A percentile compares a stretch with the other conserved stretches of the same genome.
These are phyloP conservation scores for Apostichopus japonicus DNA, from an alignment of 35 echinoderm and acorn worm genomes.

Conservation along the genomic window DNA sequence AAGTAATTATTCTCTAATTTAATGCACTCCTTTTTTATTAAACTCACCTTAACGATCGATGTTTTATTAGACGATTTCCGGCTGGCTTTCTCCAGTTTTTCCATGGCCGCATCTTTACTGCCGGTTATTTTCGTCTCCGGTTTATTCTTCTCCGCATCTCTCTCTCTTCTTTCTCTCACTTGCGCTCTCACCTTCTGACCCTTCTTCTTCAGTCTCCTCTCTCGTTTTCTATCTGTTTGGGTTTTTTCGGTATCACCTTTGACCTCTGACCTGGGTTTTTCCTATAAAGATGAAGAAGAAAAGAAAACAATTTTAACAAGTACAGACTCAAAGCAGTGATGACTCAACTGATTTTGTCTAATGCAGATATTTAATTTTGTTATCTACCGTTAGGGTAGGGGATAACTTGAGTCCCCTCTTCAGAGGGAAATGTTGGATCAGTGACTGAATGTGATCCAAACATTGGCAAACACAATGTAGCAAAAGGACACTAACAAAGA, in stretches of 20 bases:
- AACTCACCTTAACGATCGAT: slow-evolving; percentile 83
- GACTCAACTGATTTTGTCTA: too few species aligned
- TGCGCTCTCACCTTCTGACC: slow-evolving; percentile 68
- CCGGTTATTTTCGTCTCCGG: slow-evolving; percentile 60
- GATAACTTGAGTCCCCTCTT: too few species aligned
- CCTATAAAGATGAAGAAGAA: slow-evolving; percentile 43
- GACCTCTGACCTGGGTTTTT: slow-evolving; percentile 70
- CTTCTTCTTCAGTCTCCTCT: slow-evolving; percentile 79
- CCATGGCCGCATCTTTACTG: slow-evolving; percentile 77
- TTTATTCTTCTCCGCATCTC: slow-evolving; percentile 63
- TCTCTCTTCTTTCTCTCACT: slow-evolving; percentile 65
- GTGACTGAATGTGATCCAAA: too few species aligned
- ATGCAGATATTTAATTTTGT: too few species aligned
- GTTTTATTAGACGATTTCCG: slow-evolving; percentile 77
- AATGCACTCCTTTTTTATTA: background rate
- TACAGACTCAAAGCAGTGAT: too few species aligned
- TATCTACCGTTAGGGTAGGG: too few species aligned
- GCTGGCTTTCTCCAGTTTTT: slow-evolving; percentile 78
- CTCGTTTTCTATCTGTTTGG: slow-evolving; percentile 70
- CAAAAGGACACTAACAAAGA: too few species aligned
- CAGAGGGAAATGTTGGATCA: too few species aligned
- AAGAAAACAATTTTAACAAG: background rate
- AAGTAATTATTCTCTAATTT: too few species aligned
- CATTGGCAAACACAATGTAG: too few species aligned
- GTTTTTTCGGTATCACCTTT: slow-evolving; percentile 86